Evolutionary conservation across 2,797 vertebrate genomes (phyloP).

Genomic region (Lerista edwardsae): DNA sequence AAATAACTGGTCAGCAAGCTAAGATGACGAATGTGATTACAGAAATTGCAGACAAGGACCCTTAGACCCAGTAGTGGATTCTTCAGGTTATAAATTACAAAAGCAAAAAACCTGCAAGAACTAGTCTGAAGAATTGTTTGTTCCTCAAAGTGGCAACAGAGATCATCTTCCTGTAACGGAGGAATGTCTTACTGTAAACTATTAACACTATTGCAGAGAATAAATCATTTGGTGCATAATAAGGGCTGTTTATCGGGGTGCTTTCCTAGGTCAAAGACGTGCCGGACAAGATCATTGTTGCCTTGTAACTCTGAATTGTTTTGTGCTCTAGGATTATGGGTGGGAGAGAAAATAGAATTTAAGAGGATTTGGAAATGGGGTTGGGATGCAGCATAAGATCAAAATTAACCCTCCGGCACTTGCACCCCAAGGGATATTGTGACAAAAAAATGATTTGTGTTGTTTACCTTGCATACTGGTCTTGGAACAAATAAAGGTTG

Average conservation of each 20-base stretch:
- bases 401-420: conserved; percentile 15
- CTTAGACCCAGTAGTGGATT: conserved; percentile 49
- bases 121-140: conserved; percentile 49
- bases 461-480: background rate
- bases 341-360: conserved; percentile 11
- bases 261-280: conserved; percentile 36
- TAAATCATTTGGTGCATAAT: background rate
- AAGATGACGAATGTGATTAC: conserved; percentile 67
- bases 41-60: conserved; percentile 55
- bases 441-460: background rate
- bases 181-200: conserved; percentile 21
- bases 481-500: conserved; percentile 19
- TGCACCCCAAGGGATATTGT: background rate
- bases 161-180: conserved; percentile 32
- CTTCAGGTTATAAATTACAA: conserved; percentile 48
- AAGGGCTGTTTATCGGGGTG: background rate
- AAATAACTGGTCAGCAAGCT: conserved; percentile 68
- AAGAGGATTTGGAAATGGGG: conserved; percentile 20
- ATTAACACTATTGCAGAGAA: background rate
- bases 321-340: conserved; percentile 4
- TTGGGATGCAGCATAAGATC: conserved; percentile 46
- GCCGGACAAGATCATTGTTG: background rate
- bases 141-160: conserved; percentile 36
- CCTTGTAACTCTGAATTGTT: conserved; percentile 1
- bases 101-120: conserved; percentile 54